phyloP scores from a whole-genome alignment of 2,888 invertebrate species.

The Onthophagus sagittarius region DNA sequence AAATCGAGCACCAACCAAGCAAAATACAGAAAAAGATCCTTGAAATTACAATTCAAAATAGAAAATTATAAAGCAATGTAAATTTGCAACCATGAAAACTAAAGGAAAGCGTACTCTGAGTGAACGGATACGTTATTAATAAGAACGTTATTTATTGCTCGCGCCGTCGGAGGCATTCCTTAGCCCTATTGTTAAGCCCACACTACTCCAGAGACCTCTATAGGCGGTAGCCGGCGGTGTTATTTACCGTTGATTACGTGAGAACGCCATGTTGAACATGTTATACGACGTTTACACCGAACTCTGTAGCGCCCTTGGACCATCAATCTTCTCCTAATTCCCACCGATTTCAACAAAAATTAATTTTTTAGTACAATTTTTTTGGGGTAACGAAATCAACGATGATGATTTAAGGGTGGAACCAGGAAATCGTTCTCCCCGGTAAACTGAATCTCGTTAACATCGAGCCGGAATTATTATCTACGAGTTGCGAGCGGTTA shows the following conservation, averaged over 20 bases:
- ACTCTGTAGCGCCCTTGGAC: background rate
- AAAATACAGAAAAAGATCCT: too few species aligned
- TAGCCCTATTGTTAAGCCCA: constrained; percentile 3
- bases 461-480: constrained; percentile 11
- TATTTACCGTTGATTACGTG: background rate
- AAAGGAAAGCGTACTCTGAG: constrained; percentile 3
- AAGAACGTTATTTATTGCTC: constrained; percentile 9
- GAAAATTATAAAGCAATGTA: too few species aligned
- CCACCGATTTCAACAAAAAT: background rate
- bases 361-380: background rate
- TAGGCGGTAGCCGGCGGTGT: background rate
- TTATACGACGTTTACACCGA: background rate
- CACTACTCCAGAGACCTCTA: background rate
- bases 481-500: constrained; percentile 10
- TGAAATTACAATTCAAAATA: background rate
- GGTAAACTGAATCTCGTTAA: constrained; percentile 11
- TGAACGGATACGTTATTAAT: constrained; percentile 1
- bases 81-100: constrained; percentile 3
- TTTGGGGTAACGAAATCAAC: background rate
- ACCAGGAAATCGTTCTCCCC: background rate
- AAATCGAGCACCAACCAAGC: too few species aligned
- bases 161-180: background rate
- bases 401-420: constrained; percentile 4
- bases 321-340: background rate
- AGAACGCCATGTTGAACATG: background rate